A percentile compares a stretch with the other conserved stretches of the same genome.
These are phyloP conservation scores for Cephalopterus ornatus DNA, from an alignment of 2,113 vertebrate species.

Conservation along the genomic window DNA sequence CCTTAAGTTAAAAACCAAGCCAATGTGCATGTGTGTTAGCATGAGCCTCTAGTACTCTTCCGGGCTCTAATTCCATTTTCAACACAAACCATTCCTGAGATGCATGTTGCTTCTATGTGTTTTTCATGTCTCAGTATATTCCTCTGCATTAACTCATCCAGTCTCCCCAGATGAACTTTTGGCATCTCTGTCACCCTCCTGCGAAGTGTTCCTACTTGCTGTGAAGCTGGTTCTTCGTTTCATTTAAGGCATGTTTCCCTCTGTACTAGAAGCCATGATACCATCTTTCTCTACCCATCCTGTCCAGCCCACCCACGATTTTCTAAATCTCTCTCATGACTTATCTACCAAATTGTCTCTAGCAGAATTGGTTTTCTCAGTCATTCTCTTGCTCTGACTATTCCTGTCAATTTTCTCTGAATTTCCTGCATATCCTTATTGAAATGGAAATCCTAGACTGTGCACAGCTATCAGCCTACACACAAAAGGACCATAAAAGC, in stretches of 20 bases:
- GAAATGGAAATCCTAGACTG: background rate
- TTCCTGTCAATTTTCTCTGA: background rate
- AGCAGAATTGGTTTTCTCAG: background rate
- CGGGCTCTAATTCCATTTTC: background rate
- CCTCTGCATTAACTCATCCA: background rate
- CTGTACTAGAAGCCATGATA: background rate
- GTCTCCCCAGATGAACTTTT: background rate
- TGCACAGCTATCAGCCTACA: background rate
- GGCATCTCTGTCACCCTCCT: background rate
- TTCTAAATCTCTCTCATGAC: background rate
- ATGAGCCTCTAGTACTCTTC: background rate
- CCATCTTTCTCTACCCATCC: background rate
- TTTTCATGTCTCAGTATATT: background rate
- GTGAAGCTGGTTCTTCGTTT: background rate
- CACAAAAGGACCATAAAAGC: background rate
- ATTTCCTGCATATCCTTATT: background rate
- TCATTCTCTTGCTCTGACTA: background rate
- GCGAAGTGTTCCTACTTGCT: background rate
- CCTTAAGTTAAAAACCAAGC: background rate
- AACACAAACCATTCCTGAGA: background rate
- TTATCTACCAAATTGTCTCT: background rate
- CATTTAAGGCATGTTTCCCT: background rate
- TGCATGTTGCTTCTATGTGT: background rate
- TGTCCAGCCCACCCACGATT: background rate
- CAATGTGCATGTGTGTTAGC: background rate